Evolutionary conservation across 2,888 invertebrate genomes (phyloP).

Genomic region (Lepidocyrtinus sp.): DNA sequence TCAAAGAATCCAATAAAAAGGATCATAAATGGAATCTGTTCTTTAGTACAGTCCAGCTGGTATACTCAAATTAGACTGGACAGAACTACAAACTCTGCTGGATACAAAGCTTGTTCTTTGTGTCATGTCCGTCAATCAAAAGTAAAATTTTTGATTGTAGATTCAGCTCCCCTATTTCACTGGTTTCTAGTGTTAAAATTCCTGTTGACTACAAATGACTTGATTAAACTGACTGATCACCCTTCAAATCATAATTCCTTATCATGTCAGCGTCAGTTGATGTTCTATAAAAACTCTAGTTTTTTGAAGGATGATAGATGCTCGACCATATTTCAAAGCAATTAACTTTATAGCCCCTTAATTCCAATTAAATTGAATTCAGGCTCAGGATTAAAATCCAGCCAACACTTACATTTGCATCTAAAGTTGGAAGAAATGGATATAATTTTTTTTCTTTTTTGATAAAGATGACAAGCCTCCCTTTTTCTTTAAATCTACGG

Average conservation of each 20-base stretch:
- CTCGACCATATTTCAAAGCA: neutral
- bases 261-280: conserved; percentile 34
- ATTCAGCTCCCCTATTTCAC: too few species aligned
- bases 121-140: conserved; percentile 46
- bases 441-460: neutral
- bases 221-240: conserved; percentile 50
- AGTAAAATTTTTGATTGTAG: neutral
- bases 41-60: too few species aligned
- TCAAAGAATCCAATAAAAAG: neutral
- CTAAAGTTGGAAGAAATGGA: too few species aligned
- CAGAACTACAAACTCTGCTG: conserved; percentile 33
- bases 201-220: conserved; percentile 54
- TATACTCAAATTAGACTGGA: too few species aligned
- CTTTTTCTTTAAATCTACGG: neutral
- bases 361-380: conserved; percentile 25
- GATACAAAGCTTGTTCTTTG: conserved; percentile 27
- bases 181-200: too few species aligned
- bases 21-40: neutral
- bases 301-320: neutral
- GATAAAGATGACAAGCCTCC: neutral
- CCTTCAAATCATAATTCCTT: conserved; percentile 31
- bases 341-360: conserved; percentile 41
- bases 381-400: neutral
- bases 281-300: too few species aligned
- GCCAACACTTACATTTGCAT: too few species aligned